These are phyloP conservation scores for Ridgeia piscesae DNA, from an alignment of 1,140 invertebrate genomes.

Conservation along the genomic window DNA sequence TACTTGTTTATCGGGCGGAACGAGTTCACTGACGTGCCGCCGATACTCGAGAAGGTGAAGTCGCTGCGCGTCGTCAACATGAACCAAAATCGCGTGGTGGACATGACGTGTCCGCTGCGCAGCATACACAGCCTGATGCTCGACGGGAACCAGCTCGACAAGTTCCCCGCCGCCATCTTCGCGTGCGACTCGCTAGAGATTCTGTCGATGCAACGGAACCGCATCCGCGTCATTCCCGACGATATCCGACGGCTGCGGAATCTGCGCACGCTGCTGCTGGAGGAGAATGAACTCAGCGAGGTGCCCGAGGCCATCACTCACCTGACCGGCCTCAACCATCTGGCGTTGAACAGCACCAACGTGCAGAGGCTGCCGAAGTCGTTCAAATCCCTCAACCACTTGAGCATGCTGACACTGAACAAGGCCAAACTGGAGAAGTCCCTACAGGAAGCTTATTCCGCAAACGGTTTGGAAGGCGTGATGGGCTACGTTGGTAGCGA, in stretches of 20 bases:
- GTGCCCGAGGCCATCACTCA: background rate
- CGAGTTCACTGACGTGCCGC: background rate
- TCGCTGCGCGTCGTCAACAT: background rate
- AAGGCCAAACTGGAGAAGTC: background rate
- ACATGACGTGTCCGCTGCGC: background rate
- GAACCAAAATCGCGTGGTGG: background rate
- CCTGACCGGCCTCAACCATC: background rate
- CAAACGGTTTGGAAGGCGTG: background rate
- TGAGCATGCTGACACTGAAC: background rate
- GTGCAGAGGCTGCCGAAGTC: background rate
- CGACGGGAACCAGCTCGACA: conserved; percentile 4
- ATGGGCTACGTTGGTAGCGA: background rate
- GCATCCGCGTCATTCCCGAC: background rate
- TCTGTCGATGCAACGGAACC: background rate
- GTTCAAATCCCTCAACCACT: background rate
- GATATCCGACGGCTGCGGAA: background rate
- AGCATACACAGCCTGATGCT: background rate
- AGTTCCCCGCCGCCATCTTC: conserved; percentile 3
- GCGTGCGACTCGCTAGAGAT: background rate
- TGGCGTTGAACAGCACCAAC: background rate
- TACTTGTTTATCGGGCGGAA: conserved; percentile 6
- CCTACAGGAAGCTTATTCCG: background rate
- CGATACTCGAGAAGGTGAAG: background rate
- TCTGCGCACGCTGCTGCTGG: background rate
- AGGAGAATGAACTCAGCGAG: background rate